Evolutionary conservation across 2,888 invertebrate species (phyloP), one percentile per base, ranked within the genome.

Genomic region (Desoria tigrina): DNA sequence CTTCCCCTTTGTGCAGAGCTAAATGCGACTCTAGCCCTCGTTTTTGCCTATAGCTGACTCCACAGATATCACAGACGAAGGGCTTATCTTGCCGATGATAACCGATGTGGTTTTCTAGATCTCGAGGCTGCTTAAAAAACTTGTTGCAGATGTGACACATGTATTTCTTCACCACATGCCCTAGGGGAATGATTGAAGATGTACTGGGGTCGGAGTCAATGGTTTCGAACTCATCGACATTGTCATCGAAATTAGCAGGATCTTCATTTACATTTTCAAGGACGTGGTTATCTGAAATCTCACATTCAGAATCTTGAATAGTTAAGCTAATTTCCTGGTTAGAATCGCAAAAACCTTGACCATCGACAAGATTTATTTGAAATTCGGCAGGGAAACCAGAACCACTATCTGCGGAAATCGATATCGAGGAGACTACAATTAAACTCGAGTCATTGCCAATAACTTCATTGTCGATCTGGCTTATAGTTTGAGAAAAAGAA

Each of bases 41-140:
- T 77, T 85, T 86, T 79, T 85, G 85, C 72, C 86, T 85, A 79
- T 85, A 86, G 67, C 84, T 84, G 26, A 84, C 84, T 11, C 86
- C 86, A 77, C 86, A 86, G 72, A 84, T 82, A 76, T 77, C 83
- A 76, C 84, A 84, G 63, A 81, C 77, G 71, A 77, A 81, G n/a
- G 59, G 50, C 1, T 57, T 58, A 42, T 60, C 60, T 54, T 65
- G 42, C n/a, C 14, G 14, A 28, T 63, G 50, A 60, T 53, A 27
- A 18, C 60, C 28, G 3, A 45, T 7, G 18, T 66, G 69, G 37
- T 23, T 27, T 16, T 24, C 26, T 1, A 69, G 42, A 32, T 63
- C 54, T 53, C 63, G 59, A 28, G 21, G 37, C 9, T 24, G 23
- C 16, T 50, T 50, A 37, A 60, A 60, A 37, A 4, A 21, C n/a